Conservation (phyloP, 2,888 invertebrate species). For the Cetonia aurata region DNA sequence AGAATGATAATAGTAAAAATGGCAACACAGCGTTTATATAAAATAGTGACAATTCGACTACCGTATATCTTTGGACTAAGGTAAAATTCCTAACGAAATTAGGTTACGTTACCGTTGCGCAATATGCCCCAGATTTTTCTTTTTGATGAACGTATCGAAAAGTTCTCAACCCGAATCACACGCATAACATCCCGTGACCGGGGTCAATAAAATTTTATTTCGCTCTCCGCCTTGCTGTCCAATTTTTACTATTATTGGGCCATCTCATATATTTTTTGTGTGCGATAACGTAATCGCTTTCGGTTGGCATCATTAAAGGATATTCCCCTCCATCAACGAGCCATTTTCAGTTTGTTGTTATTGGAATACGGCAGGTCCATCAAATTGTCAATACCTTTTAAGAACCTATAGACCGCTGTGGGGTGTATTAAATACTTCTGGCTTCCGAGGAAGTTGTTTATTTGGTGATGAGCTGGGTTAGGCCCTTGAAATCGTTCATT, state of each 20-base stretch:
- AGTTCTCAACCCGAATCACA: slow-evolving; percentile 17
- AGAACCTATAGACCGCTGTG: neutral
- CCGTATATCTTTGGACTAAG: too few relatives aligned
- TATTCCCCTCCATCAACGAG: slow-evolving; percentile 27
- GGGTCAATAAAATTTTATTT: slow-evolving; percentile 36
- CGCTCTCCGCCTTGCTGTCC: slow-evolving; percentile 22
- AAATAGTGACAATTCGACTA: too few relatives aligned
- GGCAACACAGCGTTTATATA: too few relatives aligned
- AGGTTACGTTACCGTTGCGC: neutral
- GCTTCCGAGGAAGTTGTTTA: slow-evolving; percentile 5
- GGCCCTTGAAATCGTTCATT: slow-evolving; percentile 6
- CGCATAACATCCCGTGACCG: slow-evolving; percentile 11
- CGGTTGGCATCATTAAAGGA: slow-evolving; percentile 26
- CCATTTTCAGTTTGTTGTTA: slow-evolving; percentile 32
- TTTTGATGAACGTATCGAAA: slow-evolving; percentile 27
- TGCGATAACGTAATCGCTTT: slow-evolving; percentile 31
- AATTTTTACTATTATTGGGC: slow-evolving; percentile 37
- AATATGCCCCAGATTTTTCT: slow-evolving; percentile 1
- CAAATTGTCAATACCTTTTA: slow-evolving; percentile 40
- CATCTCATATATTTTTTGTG: slow-evolving; percentile 32
- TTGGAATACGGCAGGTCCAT: slow-evolving; percentile 31
- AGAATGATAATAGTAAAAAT: too few relatives aligned
- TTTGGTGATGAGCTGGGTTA: slow-evolving; percentile 19
- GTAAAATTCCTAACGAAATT: slow-evolving; percentile 4
- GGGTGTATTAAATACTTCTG: slow-evolving; percentile 15